Conservation (phyloP, 2,888 invertebrate genomes). For the Endotricha flammealis region DNA sequence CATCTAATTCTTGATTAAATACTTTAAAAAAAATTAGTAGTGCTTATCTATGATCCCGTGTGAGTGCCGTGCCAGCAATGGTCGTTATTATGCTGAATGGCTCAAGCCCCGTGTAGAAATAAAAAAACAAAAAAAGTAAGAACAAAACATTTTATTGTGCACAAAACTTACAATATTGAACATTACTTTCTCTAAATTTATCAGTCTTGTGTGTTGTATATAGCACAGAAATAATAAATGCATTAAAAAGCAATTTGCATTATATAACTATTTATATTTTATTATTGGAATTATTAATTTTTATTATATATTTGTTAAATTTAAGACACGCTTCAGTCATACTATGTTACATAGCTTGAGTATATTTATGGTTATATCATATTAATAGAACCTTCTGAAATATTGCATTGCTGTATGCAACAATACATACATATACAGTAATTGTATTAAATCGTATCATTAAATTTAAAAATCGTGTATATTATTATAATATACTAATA, state of each 20-base stretch:
- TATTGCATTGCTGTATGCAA: neutral
- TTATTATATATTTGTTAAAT: constrained; percentile 26
- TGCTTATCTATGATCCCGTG: no score
- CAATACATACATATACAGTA: no score
- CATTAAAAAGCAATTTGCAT: constrained; percentile 58
- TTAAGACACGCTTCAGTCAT: constrained; percentile 38
- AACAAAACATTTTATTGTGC: constrained; percentile 74
- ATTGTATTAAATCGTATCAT: no score
- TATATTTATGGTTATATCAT: neutral
- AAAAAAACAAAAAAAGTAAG: constrained; percentile 62
- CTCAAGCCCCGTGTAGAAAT: constrained; percentile 30
- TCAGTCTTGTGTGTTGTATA: constrained; percentile 78
- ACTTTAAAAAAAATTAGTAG: no score
- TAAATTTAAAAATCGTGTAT: no score
- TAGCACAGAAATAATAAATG: constrained; percentile 70
- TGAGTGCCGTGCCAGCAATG: no score
- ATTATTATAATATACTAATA: no score
- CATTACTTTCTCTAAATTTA: constrained; percentile 56
- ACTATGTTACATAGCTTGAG: constrained; percentile 47
- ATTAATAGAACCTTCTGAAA: neutral
- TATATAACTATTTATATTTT: constrained; percentile 30
- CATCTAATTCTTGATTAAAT: no score
- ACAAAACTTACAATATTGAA: constrained; percentile 72
- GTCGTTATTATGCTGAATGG: no score
- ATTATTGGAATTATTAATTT: constrained; percentile 22